Evolutionary conservation across 92 coral and sea anemone species (phyloP).

Genomic region (Heteractis magnifica): DNA sequence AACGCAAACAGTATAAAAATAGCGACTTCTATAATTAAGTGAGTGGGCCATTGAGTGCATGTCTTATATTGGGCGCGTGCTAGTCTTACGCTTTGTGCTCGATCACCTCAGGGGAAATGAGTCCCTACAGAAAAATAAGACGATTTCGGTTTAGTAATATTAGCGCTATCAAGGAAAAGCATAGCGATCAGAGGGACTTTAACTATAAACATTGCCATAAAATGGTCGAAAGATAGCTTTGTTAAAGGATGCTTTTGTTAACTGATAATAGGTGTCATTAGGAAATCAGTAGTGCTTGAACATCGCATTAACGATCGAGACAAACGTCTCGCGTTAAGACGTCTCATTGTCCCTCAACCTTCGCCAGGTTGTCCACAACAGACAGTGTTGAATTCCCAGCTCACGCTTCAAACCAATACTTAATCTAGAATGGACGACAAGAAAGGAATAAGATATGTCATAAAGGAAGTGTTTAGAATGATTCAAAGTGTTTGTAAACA

Average conservation of each 20-base stretch:
- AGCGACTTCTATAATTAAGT: not conserved
- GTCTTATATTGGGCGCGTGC: conserved; percentile 24
- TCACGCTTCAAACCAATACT: not conserved
- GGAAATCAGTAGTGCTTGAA: conserved; percentile 9
- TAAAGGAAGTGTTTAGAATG: not conserved
- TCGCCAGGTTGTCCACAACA: conserved; percentile 1
- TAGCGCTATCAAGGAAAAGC: not conserved
- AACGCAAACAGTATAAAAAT: not conserved
- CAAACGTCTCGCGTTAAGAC: conserved; percentile 30
- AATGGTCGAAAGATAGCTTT: not conserved
- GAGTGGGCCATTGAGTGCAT: not conserved
- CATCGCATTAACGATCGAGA: conserved; percentile 17
- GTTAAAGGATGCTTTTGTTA: not conserved
- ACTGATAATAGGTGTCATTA: conserved; percentile 3
- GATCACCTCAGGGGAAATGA: not conserved
- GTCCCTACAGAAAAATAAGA: not conserved
- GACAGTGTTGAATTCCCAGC: not conserved
- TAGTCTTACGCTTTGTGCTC: not conserved
- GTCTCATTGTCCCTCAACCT: conserved; percentile 10
- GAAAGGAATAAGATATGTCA: not conserved
- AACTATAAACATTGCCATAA: not conserved
- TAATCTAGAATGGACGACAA: not conserved
- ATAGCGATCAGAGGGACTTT: not conserved
- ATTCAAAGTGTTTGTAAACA: not conserved
- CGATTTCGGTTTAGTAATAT: not conserved